A percentile compares a stretch with the other conserved stretches of the same genome.
phyloP scores from a whole-genome alignment of 2,797 vertebrate genomes.

The Remorina albescens region DNA sequence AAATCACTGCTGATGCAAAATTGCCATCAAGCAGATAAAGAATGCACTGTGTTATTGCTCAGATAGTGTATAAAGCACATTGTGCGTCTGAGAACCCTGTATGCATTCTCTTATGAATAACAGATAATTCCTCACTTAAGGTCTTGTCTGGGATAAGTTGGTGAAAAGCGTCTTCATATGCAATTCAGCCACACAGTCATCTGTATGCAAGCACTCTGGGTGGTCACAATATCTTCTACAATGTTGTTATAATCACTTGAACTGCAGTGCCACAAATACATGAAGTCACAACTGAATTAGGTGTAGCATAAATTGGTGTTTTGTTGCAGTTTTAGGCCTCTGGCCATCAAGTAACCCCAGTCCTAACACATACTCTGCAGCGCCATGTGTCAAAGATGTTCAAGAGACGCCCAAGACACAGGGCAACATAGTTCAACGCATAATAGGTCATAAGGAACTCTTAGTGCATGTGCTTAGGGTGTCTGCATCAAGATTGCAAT shows the following conservation, averaged over 20 bases:
- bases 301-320: not conserved
- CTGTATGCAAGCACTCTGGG: not conserved
- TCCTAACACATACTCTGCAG: too few species aligned
- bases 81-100: conserved; percentile 26
- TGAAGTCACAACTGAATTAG: not conserved
- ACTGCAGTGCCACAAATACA: not conserved
- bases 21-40: not conserved
- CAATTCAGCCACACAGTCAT: conserved; percentile 1
- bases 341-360: too few species aligned
- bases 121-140: conserved; percentile 26
- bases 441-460: too few species aligned
- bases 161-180: conserved; percentile 15
- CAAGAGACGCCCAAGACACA: too few species aligned
- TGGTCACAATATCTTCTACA: not conserved
- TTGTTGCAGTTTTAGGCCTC: not conserved
- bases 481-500: too few species aligned
- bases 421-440: too few species aligned
- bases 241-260: not conserved
- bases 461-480: too few species aligned
- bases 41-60: conserved; percentile 19
- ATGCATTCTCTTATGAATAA: conserved; percentile 30
- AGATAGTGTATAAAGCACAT: not conserved
- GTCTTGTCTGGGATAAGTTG: conserved; percentile 25
- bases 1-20: conserved; percentile 13
- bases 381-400: too few species aligned